Base-by-base conservation (phyloP, 2,888 invertebrate genomes). In the Drosophila mimica region DNA sequence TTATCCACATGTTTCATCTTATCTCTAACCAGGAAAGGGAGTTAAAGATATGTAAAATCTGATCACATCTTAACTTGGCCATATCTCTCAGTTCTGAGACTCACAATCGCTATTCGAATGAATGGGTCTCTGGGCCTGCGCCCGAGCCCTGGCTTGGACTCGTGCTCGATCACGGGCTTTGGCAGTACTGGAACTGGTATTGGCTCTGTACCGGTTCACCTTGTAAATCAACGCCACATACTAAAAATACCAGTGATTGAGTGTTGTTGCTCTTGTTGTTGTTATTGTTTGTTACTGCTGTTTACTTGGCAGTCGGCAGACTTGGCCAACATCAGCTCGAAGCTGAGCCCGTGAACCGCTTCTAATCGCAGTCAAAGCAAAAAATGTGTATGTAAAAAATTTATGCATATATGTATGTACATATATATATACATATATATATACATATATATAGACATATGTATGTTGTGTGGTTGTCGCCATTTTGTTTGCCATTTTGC, bases 201-300 rank as follows among this genome's bases (percentile, higher is more conserved):
- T 87, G 82, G 71, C 87, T 80, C 62, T 81, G 81, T 81, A 87
- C 88, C 74, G 82, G 86, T 86, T 87, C 86, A 87, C 86, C 86
- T 87, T 87, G 86, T 88, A 87, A 86, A 82, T 82, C 82, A 79
- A 78, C 87, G 88, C 74, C 79, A 83, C 87, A 88, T 82, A 87
- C 83, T 86, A 86, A 82, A 83, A 87, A 86, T 82, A 88, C 80
- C 82, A 78, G 70, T 77, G 87, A 86, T 86, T 77, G 51, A 74
- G 67, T 74, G 74, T 31, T 70, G 74, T 53, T 75, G 77, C 15
- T 46, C 13, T 65, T 64, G 62, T 59, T 61, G 73, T 34, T 72
- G 71, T 53, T 75, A 60, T 59, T 74, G 64, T 43, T 40, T 70
- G 57, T 53, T 67, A 56, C 20, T 71, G 67, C 20, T 70, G 66